These are phyloP conservation scores for Mycalesis mineus DNA, from an alignment of 2,888 invertebrate genomes.

Conservation along the genomic window DNA sequence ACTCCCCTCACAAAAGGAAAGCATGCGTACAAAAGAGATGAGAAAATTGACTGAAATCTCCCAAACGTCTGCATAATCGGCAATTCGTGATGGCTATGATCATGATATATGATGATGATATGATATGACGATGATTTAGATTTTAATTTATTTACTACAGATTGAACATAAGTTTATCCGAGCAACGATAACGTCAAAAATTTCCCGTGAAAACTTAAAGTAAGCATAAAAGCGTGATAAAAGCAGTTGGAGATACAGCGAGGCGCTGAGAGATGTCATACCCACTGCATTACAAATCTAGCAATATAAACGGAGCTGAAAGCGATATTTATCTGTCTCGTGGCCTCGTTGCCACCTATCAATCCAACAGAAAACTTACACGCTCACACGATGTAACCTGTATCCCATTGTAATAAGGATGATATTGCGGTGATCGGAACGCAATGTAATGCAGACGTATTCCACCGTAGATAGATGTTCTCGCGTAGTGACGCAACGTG, in stretches of 20 bases:
- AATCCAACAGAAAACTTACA: slow-evolving; percentile 36
- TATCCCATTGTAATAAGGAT: slow-evolving; percentile 24
- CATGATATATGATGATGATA: no score
- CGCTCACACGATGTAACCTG: slow-evolving; percentile 3
- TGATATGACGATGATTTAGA: no score
- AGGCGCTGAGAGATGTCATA: not conserved
- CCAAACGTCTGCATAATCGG: no score
- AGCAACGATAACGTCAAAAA: no score
- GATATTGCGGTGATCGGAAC: slow-evolving; percentile 26
- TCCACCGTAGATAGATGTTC: slow-evolving; percentile 44
- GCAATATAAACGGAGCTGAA: slow-evolving; percentile 28
- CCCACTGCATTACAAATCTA: slow-evolving; percentile 19
- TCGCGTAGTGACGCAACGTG: slow-evolving; percentile 49
- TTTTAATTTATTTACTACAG: no score
- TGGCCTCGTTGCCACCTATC: slow-evolving; percentile 57
- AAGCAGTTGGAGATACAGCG: not conserved
- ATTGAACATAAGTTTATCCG: no score
- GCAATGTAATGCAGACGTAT: slow-evolving; percentile 31
- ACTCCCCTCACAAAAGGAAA: no score
- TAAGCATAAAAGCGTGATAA: not conserved
- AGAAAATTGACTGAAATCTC: no score
- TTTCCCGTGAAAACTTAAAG: no score
- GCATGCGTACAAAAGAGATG: no score
- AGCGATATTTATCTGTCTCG: slow-evolving; percentile 60
- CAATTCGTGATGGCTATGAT: no score